These are phyloP conservation scores for Pristionchus entomophagus DNA, from an alignment of 2,888 invertebrate species.

Conservation along the genomic window DNA sequence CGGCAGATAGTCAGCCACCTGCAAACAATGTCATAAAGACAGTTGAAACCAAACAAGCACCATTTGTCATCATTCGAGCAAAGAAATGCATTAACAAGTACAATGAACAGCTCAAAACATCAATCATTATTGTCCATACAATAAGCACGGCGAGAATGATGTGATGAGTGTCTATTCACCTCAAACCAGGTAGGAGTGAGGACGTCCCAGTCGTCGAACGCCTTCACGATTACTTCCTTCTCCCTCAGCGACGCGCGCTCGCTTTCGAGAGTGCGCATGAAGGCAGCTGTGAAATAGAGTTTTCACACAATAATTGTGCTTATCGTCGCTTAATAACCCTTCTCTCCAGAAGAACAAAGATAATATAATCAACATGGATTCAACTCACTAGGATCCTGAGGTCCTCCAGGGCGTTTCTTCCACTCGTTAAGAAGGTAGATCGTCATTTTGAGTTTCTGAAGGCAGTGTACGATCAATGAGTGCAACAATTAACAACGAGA, in stretches of 20 bases:
- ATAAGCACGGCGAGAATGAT: not conserved
- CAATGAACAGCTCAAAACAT: not conserved
- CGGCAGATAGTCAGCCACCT: slow-evolving; percentile 66
- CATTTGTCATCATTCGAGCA: slow-evolving; percentile 16
- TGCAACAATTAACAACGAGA: too few species aligned
- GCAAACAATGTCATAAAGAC: not conserved
- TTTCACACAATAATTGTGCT: not conserved
- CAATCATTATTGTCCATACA: not conserved
- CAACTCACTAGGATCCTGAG: slow-evolving; percentile 61
- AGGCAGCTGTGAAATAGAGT: slow-evolving; percentile 57
- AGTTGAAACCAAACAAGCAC: not conserved
- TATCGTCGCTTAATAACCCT: too few species aligned
- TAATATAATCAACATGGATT: not conserved
- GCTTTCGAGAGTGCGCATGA: slow-evolving; percentile 62
- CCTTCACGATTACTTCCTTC: slow-evolving; percentile 64
- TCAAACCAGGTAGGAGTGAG: slow-evolving; percentile 72
- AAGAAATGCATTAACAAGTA: not conserved
- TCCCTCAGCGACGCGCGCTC: slow-evolving; percentile 53
- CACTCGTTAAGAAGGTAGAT: slow-evolving; percentile 59
- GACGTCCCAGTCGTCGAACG: slow-evolving; percentile 70
- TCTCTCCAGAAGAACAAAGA: not conserved
- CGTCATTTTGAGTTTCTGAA: slow-evolving; percentile 54
- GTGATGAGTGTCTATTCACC: slow-evolving; percentile 39
- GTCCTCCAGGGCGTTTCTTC: slow-evolving; percentile 62
- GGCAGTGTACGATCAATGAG: not conserved